Conservation (phyloP, 2,797 vertebrate species). For the Pyrrhura leucotis region DNA sequence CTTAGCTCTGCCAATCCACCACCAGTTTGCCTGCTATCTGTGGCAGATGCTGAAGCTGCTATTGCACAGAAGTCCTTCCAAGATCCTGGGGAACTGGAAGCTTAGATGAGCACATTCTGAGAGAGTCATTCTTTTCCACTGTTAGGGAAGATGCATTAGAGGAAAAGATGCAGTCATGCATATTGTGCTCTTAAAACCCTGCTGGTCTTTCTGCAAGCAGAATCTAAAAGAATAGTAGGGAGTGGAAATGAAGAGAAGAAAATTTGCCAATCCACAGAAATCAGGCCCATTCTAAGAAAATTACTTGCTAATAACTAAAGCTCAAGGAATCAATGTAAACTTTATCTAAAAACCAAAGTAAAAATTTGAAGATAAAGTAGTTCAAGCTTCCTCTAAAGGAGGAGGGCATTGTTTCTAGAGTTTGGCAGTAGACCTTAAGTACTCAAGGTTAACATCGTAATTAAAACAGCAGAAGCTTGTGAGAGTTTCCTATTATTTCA, state of each 20-base stretch:
- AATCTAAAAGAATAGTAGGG: not conserved
- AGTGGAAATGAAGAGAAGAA: conserved; percentile 19
- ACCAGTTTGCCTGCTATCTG: conserved; percentile 20
- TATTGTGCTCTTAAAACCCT: conserved; percentile 47
- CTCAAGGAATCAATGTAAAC: not conserved
- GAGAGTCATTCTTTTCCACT: conserved; percentile 53
- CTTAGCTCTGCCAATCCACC: conserved; percentile 10
- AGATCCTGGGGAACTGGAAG: conserved; percentile 63
- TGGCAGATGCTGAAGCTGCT: conserved; percentile 54
- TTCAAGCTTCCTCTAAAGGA: not conserved
- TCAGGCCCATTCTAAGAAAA: not conserved
- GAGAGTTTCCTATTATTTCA: not conserved
- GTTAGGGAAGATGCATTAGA: conserved; percentile 34
- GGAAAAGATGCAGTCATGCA: conserved; percentile 66
- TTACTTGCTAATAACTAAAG: not conserved
- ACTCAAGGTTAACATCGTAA: not conserved
- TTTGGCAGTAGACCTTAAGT: not conserved
- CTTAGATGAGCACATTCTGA: conserved; percentile 53
- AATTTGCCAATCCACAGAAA: not conserved
- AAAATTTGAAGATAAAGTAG: not conserved
- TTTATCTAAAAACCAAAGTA: not conserved
- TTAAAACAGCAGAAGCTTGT: not conserved
- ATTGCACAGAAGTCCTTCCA: conserved; percentile 52
- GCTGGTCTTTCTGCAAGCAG: conserved; percentile 45
- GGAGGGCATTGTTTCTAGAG: not conserved